Percentiles rank a stretch among this genome's conserved stretches.
These are phyloP conservation scores for Drosophila flavopinicola DNA, from an alignment of 2,888 invertebrate species.

Conservation along the genomic window DNA sequence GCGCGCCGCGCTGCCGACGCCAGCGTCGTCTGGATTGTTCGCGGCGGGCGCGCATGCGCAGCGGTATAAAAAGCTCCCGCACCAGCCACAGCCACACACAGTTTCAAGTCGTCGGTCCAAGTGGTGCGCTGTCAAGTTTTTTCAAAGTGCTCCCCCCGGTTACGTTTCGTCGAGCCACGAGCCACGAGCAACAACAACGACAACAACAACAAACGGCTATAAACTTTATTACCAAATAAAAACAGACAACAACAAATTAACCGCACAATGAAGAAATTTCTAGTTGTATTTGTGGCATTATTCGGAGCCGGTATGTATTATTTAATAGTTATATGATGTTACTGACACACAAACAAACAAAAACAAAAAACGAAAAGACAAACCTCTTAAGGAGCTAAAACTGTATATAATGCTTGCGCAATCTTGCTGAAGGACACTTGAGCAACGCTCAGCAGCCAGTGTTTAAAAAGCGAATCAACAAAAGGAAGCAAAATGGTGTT, in stretches of 20 bases:
- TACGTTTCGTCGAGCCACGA: conserved; percentile 57
- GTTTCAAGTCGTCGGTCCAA: conserved; percentile 84
- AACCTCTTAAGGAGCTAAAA: conserved; percentile 25
- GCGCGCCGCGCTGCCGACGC: conserved; percentile 72
- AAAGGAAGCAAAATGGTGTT: conserved; percentile 28
- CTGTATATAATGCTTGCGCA: conserved; percentile 58
- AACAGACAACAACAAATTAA: conserved; percentile 50
- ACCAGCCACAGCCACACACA: conserved; percentile 84
- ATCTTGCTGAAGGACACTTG: conserved; percentile 67
- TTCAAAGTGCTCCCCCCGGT: conserved; percentile 65
- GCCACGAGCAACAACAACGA: conserved; percentile 40
- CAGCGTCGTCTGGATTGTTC: conserved; percentile 67
- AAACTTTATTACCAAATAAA: conserved; percentile 17
- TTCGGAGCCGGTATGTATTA: conserved; percentile 88
- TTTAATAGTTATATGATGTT: conserved; percentile 56
- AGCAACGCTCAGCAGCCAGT: conserved; percentile 29
- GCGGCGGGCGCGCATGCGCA: conserved; percentile 81
- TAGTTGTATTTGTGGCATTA: conserved; percentile 87
- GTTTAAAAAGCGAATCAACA: background rate
- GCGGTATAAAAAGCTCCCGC: conserved; percentile 85
- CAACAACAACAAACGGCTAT: conserved; percentile 21
- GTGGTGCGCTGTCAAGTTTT: conserved; percentile 81
- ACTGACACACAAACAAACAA: conserved; percentile 19
- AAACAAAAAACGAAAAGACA: background rate
- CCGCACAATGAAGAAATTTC: conserved; percentile 84